Evolutionary conservation across 2,888 invertebrate species (phyloP), one percentile per base, ranked within the genome.

Genomic region (Cataglyphis livida): DNA sequence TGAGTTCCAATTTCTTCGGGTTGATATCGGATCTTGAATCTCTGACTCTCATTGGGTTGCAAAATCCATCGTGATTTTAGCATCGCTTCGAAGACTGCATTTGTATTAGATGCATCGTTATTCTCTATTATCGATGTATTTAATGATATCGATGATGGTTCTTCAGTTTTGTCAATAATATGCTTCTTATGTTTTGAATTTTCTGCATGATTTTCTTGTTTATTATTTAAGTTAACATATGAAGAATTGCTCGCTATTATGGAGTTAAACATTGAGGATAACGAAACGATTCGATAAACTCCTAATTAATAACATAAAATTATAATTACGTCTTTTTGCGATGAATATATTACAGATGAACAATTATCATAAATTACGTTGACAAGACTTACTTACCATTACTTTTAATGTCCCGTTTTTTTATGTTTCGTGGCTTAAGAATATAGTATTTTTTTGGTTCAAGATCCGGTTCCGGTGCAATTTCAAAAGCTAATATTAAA

Each of bases 31-130:
- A 93, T 84, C 74, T 88, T 90, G 48, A 92, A 93, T 32, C 61
- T 87, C 21, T 87, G 86, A 3, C 76, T 83, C 86, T 93, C 92
- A 1, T 87, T 82, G 3, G 94, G 91, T 64, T 88, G 73, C 28
- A 94, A 68, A 64, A 92, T 84, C 84, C 90, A 89, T 44, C 91
- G 90, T 15, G 92, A 78, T 59, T 91, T 89, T 28, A 92, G 66
- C 51, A 83, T 28, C 64, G 91, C 89, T 48, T 90, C 91, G 1
- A 82, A 9, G 5, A 75, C 41, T 25, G 71, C 70, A 6, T 44
- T 1, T 44, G n/a, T 18, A 15, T 7, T 44, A 44, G 12, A 48
- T n/a, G 25, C 41, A 18, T 62, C 57, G 1, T 10, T 83, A 64
- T 38, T 85, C 1, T 78, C 83, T 32, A 48, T 38, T 21, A 74